These are phyloP conservation scores for Otocyon megalotis DNA, from an alignment of 2,113 vertebrate species.

Conservation along the genomic window DNA sequence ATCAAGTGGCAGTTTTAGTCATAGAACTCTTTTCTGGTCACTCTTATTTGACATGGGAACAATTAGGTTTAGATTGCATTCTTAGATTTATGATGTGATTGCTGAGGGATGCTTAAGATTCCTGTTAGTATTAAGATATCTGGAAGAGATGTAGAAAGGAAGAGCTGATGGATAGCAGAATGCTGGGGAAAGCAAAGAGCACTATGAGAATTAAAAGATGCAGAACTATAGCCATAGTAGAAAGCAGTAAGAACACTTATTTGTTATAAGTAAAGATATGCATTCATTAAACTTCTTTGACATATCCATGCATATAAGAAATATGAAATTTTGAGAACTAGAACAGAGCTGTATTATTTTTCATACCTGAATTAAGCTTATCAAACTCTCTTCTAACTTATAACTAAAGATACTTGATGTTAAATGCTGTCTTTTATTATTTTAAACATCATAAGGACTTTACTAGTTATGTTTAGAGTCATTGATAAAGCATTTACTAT, in stretches of 20 bases:
- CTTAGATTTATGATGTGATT: neutral
- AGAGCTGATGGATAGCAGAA: neutral
- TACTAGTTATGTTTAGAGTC: neutral
- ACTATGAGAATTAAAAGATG: neutral
- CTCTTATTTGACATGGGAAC: neutral
- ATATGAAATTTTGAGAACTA: neutral
- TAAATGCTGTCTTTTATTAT: neutral
- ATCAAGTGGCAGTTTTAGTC: neutral
- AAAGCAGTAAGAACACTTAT: neutral
- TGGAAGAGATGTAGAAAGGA: neutral
- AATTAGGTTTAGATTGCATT: neutral
- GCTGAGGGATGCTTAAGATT: neutral
- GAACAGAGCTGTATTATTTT: neutral
- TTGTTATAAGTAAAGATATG: conserved; percentile 22
- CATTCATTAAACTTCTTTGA: neutral
- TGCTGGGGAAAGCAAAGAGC: neutral
- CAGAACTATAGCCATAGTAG: neutral
- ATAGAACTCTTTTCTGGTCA: neutral
- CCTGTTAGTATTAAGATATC: neutral
- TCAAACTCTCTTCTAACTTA: conserved; percentile 36
- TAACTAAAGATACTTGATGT: neutral
- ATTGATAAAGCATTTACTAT: neutral
- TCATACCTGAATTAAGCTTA: neutral
- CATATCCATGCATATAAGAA: neutral
- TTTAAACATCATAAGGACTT: neutral